A percentile compares a stretch with the other conserved stretches of the same genome.
Evolutionary conservation across 2,888 invertebrate genomes (phyloP).

Genomic region (Ophonus ardosiacus): DNA sequence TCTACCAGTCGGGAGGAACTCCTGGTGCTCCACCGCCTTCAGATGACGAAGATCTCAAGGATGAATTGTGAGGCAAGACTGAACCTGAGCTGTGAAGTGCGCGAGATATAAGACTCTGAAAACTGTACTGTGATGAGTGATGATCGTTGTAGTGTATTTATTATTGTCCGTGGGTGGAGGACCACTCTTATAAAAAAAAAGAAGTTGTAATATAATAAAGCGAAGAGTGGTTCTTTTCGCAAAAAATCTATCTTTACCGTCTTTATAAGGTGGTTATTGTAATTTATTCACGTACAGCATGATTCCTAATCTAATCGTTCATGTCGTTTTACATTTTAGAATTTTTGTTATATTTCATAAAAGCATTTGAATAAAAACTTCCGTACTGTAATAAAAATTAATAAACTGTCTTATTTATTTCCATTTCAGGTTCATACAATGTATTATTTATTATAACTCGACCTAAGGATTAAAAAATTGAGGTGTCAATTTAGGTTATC

Average conservation of each 20-base stretch:
- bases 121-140: slow-evolving; percentile 27
- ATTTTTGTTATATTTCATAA: slow-evolving; percentile 25
- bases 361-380: slow-evolving; percentile 40
- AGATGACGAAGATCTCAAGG: slow-evolving; percentile 86
- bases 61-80: slow-evolving; percentile 83
- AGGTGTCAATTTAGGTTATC: too few relatives aligned
- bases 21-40: slow-evolving; percentile 86
- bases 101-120: background rate
- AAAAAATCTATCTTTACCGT: background rate
- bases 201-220: background rate
- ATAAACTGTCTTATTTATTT: too few relatives aligned
- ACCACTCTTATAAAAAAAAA: background rate
- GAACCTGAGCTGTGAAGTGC: slow-evolving; percentile 69
- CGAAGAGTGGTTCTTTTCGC: background rate
- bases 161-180: slow-evolving; percentile 24
- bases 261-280: slow-evolving; percentile 45
- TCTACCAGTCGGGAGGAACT: slow-evolving; percentile 93
- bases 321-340: slow-evolving; percentile 16
- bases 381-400: slow-evolving; percentile 1
- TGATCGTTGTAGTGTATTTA: slow-evolving; percentile 46
- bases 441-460: too few relatives aligned
- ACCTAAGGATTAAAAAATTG: too few relatives aligned
- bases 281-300: slow-evolving; percentile 34
- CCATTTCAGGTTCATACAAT: too few relatives aligned
- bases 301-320: slow-evolving; percentile 4